Conservation (phyloP, 2,113 vertebrate species). For the Paracanthobrama guichenoti region DNA sequence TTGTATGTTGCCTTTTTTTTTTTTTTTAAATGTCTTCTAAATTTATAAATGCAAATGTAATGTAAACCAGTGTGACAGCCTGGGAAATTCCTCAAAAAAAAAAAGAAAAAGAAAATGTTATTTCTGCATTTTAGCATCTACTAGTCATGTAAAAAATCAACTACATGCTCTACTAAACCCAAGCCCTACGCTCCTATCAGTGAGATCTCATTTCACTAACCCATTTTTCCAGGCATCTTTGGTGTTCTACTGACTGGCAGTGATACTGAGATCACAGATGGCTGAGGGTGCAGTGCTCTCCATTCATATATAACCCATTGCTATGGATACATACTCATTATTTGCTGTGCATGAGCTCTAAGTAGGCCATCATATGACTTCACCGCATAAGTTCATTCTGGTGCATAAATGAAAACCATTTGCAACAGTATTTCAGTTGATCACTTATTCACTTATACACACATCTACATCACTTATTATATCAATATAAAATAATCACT, state of each 20-base stretch:
- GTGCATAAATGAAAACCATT: not conserved
- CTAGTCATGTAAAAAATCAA: slow-evolving; percentile 7
- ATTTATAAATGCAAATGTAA: not conserved
- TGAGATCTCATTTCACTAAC: not conserved
- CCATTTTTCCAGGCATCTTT: slow-evolving; percentile 35
- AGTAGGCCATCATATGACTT: slow-evolving; percentile 24
- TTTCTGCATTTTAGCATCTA: not conserved
- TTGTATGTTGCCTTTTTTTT: not conserved
- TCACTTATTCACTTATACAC: too few species aligned
- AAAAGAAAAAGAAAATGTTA: not conserved
- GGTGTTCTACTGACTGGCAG: slow-evolving; percentile 29
- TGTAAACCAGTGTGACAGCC: not conserved
- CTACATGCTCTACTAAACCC: not conserved
- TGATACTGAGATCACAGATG: slow-evolving; percentile 46
- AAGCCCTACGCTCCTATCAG: not conserved
- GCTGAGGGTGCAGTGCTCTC: slow-evolving; percentile 34
- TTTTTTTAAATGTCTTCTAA: not conserved
- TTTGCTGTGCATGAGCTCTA: slow-evolving; percentile 19
- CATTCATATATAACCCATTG: slow-evolving; percentile 41
- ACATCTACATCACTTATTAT: not conserved
- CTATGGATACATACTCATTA: slow-evolving; percentile 39
- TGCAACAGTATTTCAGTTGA: not conserved
- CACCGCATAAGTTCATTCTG: not conserved
- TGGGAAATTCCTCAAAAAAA: not conserved
- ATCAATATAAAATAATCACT: too few species aligned